phyloP scores from a whole-genome alignment of 2,797 vertebrate species.

The Taeniopygia guttata region DNA sequence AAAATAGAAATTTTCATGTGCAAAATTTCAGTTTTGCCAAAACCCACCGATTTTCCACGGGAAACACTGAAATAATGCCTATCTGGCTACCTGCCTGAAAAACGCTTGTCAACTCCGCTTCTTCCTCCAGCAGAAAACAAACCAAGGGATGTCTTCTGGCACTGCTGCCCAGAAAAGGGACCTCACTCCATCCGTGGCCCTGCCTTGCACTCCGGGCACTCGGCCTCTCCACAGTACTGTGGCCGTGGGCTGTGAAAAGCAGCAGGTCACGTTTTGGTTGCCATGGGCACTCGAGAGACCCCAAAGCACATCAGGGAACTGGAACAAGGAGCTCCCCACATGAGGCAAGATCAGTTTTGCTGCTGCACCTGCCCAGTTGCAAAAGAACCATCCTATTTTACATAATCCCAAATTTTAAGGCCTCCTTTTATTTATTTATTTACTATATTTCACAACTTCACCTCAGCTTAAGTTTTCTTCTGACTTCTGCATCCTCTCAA shows the following conservation, averaged over 20 bases:
- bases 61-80: constrained; percentile 19
- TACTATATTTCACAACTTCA: not conserved
- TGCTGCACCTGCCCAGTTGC: rapidly evolving
- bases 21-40: constrained; percentile 29
- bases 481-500: not conserved
- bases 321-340: rapidly evolving
- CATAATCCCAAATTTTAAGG: not conserved
- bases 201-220: rapidly evolving
- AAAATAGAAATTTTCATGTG: not conserved
- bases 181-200: not conserved
- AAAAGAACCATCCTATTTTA: not conserved
- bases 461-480: not conserved
- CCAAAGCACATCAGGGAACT: not conserved
- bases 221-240: not conserved
- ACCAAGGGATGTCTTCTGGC: not conserved
- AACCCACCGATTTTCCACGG: not conserved
- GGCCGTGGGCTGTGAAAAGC: not conserved
- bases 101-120: not conserved
- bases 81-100: constrained; percentile 54
- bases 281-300: rapidly evolving
- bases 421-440: not conserved
- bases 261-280: rapidly evolving
- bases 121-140: constrained; percentile 14
- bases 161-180: not conserved
- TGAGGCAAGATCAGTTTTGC: not conserved